phyloP scores from a whole-genome alignment of 1,140 invertebrate genomes.

The Lamellibrachia luymesi region DNA sequence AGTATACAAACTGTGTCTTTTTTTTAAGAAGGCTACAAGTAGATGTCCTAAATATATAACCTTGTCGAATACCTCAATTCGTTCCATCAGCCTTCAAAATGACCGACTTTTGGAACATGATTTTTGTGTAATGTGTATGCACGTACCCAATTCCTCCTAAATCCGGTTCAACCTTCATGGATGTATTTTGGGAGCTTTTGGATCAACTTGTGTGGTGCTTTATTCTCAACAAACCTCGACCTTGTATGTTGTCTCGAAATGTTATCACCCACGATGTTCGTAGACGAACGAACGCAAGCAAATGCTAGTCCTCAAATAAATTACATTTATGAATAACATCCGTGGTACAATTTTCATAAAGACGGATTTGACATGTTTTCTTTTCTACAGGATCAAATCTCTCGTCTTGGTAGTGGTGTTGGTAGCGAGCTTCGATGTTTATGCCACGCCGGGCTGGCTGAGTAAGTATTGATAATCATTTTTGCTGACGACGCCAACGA shows the following conservation, averaged over 20 bases:
- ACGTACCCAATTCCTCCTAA: neutral
- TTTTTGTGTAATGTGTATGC: no score
- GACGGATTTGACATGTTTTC: neutral
- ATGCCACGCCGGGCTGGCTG: neutral
- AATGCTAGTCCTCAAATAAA: neutral
- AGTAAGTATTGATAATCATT: neutral
- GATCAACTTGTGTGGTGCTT: neutral
- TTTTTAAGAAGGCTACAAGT: no score
- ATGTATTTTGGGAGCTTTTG: neutral
- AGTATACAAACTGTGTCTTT: no score
- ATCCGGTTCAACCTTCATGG: neutral
- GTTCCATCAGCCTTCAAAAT: no score
- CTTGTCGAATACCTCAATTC: no score
- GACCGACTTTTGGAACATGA: no score
- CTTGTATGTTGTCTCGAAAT: neutral
- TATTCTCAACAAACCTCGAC: neutral
- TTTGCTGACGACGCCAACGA: no score
- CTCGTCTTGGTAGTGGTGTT: neutral
- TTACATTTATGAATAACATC: neutral
- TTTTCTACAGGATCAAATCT: neutral
- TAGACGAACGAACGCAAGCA: neutral
- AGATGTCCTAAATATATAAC: no score
- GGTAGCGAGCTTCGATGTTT: neutral
- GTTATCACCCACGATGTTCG: neutral
- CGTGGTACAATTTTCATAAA: neutral